A percentile compares a stretch with the other conserved stretches of the same genome.
Conservation (phyloP, 2,113 vertebrate species). For the Pseudopipra pipra region DNA sequence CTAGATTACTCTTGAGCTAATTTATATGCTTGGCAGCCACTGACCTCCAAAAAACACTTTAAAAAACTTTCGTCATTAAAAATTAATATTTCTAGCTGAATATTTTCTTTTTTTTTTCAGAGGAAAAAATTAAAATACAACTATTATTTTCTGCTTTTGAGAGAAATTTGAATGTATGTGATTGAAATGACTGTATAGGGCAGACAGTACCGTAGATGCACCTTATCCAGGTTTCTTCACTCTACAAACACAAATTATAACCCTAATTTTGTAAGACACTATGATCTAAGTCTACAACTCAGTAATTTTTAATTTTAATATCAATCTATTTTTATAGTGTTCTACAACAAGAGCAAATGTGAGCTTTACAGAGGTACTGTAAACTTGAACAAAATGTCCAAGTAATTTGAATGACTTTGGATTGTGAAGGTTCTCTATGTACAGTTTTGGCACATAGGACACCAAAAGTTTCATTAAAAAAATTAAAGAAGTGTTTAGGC, state of each 20-base stretch:
- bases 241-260: neutral
- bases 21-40: rapidly evolving
- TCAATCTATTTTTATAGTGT: neutral
- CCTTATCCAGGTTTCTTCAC: neutral
- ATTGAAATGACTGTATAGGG: neutral
- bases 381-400: neutral
- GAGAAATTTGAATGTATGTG: rapidly evolving
- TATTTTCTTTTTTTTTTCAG: neutral
- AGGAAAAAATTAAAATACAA: neutral
- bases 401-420: neutral
- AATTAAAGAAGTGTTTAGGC: neutral
- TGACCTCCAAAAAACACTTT: neutral
- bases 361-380: neutral
- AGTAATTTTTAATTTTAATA: neutral
- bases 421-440: neutral
- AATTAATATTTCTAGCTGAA: neutral
- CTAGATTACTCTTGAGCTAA: neutral
- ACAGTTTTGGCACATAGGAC: neutral
- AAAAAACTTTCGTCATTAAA: neutral
- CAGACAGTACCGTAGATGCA: rapidly evolving
- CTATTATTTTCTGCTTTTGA: neutral
- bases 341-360: neutral
- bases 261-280: neutral
- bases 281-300: neutral
- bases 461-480: neutral